A percentile compares a stretch with the other conserved stretches of the same genome.
Conservation (phyloP, 2,113 vertebrate species). For the Seriola dumerili region DNA sequence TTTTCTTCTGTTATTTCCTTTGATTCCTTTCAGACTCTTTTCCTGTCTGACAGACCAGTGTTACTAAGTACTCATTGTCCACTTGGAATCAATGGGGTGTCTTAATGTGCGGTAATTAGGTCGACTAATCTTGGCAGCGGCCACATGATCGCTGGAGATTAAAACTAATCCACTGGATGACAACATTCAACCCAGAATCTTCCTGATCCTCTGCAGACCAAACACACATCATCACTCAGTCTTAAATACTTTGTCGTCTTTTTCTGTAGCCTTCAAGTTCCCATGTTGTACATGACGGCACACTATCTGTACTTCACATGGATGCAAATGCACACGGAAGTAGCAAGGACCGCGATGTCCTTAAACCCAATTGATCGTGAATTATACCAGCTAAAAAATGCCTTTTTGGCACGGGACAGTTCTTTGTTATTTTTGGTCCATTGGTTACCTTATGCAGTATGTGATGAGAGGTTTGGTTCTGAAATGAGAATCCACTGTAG, state of each 20-base stretch:
- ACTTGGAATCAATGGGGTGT: conserved; percentile 45
- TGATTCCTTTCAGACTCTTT: conserved; percentile 27
- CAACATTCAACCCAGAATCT: conserved; percentile 55
- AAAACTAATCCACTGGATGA: conserved; percentile 65
- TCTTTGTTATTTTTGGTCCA: conserved; percentile 14
- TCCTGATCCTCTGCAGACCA: conserved; percentile 53
- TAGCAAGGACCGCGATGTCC: conserved; percentile 43
- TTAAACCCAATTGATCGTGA: conserved; percentile 15
- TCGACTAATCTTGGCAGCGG: conserved; percentile 53
- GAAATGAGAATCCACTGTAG: background rate
- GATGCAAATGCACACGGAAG: conserved; percentile 43
- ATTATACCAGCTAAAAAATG: background rate
- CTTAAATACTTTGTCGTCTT: conserved; percentile 57
- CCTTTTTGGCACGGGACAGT: background rate
- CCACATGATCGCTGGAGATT: conserved; percentile 61
- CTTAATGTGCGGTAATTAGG: conserved; percentile 62
- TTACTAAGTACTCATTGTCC: conserved; percentile 46
- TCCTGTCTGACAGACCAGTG: conserved; percentile 42
- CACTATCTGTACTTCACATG: conserved; percentile 39
- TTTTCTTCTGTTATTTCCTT: background rate
- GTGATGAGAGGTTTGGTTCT: background rate
- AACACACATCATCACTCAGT: conserved; percentile 55
- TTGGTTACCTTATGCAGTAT: conserved; percentile 5
- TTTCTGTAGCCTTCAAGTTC: conserved; percentile 63
- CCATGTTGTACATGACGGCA: conserved; percentile 42